Percentiles rank a stretch among this genome's conserved stretches.
Evolutionary conservation across 2,113 vertebrate species (phyloP).

Genomic region (Gadus chalcogrammus): DNA sequence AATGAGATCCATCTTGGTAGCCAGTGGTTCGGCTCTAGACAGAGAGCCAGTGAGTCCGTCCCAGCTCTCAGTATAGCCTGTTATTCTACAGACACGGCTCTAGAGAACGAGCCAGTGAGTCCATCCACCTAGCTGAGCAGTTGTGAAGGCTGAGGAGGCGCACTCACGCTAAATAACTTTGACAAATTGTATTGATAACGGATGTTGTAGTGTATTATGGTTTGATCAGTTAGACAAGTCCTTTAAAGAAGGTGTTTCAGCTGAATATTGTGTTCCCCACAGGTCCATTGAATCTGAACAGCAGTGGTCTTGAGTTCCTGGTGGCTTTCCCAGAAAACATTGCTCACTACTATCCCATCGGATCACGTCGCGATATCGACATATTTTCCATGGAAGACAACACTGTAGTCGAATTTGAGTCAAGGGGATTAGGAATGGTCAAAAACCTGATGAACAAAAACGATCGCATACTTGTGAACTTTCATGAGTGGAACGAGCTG

Average conservation of each 20-base stretch:
- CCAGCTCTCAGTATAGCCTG: too few species aligned
- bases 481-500: background rate
- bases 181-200: too few species aligned
- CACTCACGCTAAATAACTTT: background rate
- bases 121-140: too few species aligned
- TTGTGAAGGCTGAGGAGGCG: too few species aligned
- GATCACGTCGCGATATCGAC: background rate
- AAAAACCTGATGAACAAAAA: too few species aligned
- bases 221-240: background rate
- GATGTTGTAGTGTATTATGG: background rate
- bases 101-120: too few species aligned
- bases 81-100: too few species aligned
- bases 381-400: background rate
- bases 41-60: too few species aligned
- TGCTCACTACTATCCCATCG: conserved; percentile 44
- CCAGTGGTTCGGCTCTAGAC: too few species aligned
- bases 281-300: background rate
- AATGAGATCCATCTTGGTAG: too few species aligned
- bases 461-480: too few species aligned
- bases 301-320: conserved; percentile 33
- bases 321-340: conserved; percentile 71
- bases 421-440: too few species aligned
- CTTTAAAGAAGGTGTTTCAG: background rate
- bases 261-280: background rate
- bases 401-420: fast-evolving